Conservation (phyloP, 2,888 invertebrate genomes). For the Sthenelais limicola region DNA sequence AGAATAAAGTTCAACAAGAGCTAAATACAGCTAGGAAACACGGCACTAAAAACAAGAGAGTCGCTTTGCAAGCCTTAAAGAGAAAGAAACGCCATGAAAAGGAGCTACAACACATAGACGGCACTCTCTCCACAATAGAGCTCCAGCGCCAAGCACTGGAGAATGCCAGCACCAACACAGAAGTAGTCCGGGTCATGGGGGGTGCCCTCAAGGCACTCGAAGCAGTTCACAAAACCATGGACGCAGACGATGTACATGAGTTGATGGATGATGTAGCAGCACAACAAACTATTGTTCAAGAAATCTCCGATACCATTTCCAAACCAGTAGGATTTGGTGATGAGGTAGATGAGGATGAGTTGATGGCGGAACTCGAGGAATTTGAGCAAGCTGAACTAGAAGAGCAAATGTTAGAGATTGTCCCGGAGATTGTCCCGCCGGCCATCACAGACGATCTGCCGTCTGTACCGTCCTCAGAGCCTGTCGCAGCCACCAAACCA, state of each 20-base stretch:
- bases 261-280: slow-evolving; percentile 99
- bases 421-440: slow-evolving; percentile 56
- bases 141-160: slow-evolving; percentile 96
- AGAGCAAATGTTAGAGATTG: slow-evolving; percentile 71
- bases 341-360: slow-evolving; percentile 82
- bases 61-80: slow-evolving; percentile 95
- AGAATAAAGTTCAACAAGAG: slow-evolving; percentile 94
- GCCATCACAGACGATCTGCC: slow-evolving; percentile 47
- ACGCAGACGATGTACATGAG: slow-evolving; percentile 98
- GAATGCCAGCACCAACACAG: slow-evolving; percentile 97
- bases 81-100: slow-evolving; percentile 98
- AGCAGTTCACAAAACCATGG: slow-evolving; percentile 93
- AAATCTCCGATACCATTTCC: slow-evolving; percentile 98
- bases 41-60: slow-evolving; percentile 85
- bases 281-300: slow-evolving; percentile 97
- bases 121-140: slow-evolving; percentile 96
- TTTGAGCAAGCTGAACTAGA: slow-evolving; percentile 74
- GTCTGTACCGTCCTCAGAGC: slow-evolving; percentile 50
- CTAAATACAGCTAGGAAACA: slow-evolving; percentile 89
- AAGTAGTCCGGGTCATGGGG: slow-evolving; percentile 96
- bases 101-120: slow-evolving; percentile 97
- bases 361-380: slow-evolving; percentile 74
- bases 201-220: slow-evolving; percentile 96
- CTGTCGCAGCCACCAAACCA: slow-evolving; percentile 41
- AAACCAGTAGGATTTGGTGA: slow-evolving; percentile 92